Conservation (phyloP, 2,797 vertebrate species). For the Gymnoscopelus braueri region DNA sequence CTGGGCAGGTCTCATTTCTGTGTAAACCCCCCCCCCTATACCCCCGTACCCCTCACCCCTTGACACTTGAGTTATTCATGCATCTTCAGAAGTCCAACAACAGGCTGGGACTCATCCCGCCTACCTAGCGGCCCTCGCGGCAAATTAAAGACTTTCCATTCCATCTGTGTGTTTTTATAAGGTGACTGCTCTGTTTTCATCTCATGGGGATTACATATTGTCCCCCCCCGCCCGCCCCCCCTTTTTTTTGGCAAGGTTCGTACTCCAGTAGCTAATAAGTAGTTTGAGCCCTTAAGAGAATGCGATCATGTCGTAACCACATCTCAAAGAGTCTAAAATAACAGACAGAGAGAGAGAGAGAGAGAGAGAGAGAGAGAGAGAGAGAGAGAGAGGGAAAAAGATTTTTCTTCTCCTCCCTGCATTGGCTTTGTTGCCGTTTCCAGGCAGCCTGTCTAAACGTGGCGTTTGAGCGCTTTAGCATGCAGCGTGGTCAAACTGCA, state of each 20-base stretch:
- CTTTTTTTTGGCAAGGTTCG: conserved; percentile 5
- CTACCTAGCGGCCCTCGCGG: not conserved
- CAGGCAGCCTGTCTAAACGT: conserved; percentile 32
- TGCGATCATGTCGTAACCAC: conserved; percentile 35
- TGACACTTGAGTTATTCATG: no score
- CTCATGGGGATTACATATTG: conserved; percentile 22
- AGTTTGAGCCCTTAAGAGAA: conserved; percentile 8
- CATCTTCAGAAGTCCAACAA: not conserved
- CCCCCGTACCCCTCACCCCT: no score
- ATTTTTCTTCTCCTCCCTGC: conserved; percentile 26
- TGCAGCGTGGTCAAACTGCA: conserved; percentile 27
- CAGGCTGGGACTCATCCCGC: conserved; percentile 13
- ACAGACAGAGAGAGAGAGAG: conserved; percentile 23
- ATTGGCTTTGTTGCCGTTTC: conserved; percentile 18
- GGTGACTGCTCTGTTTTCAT: conserved; percentile 47
- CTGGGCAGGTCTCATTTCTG: conserved; percentile 38
- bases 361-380: no score
- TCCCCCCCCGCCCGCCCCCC: conserved; percentile 8
- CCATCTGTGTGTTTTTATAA: conserved; percentile 26
- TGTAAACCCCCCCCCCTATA: conserved; percentile 7
- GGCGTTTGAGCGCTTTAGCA: conserved; percentile 1
- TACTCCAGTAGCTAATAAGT: conserved; percentile 45
- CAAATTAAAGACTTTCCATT: conserved; percentile 43
- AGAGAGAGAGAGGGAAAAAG: not conserved
- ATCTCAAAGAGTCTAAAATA: conserved; percentile 45